phyloP scores from a whole-genome alignment of 2,113 vertebrate species.

The Tychaedon coryphoeus region DNA sequence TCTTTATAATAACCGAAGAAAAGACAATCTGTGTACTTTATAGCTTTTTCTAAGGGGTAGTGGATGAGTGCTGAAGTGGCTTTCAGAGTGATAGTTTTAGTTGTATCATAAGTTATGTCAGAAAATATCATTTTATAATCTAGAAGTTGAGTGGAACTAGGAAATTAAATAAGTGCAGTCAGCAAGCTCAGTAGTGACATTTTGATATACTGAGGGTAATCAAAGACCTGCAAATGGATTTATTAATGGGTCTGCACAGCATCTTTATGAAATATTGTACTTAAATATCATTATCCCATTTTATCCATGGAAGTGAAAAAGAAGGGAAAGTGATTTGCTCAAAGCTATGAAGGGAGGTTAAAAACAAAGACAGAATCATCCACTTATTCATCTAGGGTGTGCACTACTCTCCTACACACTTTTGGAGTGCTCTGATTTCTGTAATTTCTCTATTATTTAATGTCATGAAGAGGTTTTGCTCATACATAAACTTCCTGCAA shows the following conservation, averaged over 20 bases:
- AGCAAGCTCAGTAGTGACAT: background rate
- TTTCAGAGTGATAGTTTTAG: slow-evolving; percentile 4
- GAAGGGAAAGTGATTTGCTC: background rate
- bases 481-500: background rate
- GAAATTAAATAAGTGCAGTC: background rate
- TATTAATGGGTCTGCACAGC: background rate
- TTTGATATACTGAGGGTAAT: slow-evolving; percentile 4
- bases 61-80: background rate
- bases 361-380: background rate
- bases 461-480: background rate
- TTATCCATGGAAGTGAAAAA: background rate
- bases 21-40: slow-evolving; percentile 36
- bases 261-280: background rate
- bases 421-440: background rate
- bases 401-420: background rate
- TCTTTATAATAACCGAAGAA: slow-evolving; percentile 45
- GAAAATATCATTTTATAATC: background rate
- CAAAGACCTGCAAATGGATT: background rate
- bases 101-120: background rate
- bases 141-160: background rate
- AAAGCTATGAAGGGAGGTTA: background rate
- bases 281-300: background rate
- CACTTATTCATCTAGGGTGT: background rate
- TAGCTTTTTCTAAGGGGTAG: background rate
- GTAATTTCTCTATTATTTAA: background rate